Evolutionary conservation across 2,113 vertebrate species (phyloP).

Genomic region (Podarcis muralis): DNA sequence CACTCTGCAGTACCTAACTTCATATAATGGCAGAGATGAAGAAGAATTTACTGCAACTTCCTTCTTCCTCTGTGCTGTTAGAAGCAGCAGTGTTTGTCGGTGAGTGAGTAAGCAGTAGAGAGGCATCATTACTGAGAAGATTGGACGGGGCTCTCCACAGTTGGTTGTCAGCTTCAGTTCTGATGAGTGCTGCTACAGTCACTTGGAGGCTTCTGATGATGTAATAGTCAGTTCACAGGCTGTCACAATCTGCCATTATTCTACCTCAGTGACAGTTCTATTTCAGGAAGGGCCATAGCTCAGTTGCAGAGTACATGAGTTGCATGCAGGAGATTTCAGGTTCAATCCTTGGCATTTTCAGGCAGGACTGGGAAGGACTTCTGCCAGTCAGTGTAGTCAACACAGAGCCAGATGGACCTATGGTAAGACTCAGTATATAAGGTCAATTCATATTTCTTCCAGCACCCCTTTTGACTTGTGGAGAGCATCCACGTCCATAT

Average conservation of each 20-base stretch:
- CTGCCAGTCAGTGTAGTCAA: too few relatives aligned
- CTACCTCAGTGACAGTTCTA: neutral
- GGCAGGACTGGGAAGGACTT: neutral
- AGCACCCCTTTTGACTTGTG: neutral
- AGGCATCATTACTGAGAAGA: too few relatives aligned
- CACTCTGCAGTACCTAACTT: neutral
- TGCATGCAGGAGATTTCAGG: neutral
- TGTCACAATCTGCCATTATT: neutral
- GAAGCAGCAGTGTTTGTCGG: too few relatives aligned
- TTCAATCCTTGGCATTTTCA: neutral
- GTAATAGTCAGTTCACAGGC: neutral
- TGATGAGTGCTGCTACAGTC: too few relatives aligned
- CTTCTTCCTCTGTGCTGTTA: too few relatives aligned
- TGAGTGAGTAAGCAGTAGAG: too few relatives aligned
- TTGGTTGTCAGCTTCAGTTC: too few relatives aligned
- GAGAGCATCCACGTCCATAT: neutral
- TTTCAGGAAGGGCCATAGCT: neutral
- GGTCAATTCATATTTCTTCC: neutral
- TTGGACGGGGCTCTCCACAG: too few relatives aligned
- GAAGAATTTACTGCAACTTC: too few relatives aligned
- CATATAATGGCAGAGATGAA: neutral
- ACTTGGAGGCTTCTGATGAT: neutral
- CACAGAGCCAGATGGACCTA: too few relatives aligned
- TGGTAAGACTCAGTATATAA: neutral
- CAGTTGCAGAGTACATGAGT: neutral